Percentiles rank a stretch among this genome's conserved stretches.
These are phyloP conservation scores for Garra rufa DNA, from an alignment of 2,113 vertebrate species.

Conservation along the genomic window DNA sequence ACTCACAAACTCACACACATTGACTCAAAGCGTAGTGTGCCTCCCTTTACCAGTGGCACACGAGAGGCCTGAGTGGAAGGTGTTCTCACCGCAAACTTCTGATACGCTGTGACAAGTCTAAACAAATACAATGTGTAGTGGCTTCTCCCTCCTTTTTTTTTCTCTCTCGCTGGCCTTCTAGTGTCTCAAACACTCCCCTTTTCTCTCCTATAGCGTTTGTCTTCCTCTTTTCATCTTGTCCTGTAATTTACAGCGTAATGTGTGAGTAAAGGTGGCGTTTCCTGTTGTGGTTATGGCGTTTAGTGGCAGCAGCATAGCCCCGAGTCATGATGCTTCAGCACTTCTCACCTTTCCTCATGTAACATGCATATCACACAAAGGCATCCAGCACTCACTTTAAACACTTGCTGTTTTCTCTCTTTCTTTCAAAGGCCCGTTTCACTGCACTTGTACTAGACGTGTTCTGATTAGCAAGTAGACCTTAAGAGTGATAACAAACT, in stretches of 20 bases:
- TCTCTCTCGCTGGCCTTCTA: background rate
- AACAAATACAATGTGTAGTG: conserved; percentile 29
- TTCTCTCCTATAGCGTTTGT: background rate
- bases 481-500: conserved; percentile 9
- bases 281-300: background rate
- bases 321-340: conserved; percentile 50
- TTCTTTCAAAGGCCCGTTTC: conserved; percentile 72
- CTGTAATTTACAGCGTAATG: background rate
- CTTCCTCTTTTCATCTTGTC: conserved; percentile 1
- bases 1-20: conserved; percentile 31
- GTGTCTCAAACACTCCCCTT: conserved; percentile 22
- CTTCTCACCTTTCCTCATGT: background rate
- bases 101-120: conserved; percentile 32
- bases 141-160: conserved; percentile 14
- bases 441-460: conserved; percentile 18
- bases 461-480: conserved; percentile 34
- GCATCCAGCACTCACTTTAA: background rate
- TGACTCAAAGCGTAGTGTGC: background rate
- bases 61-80: conserved; percentile 38
- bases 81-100: conserved; percentile 52
- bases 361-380: background rate
- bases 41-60: background rate
- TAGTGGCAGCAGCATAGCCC: background rate
- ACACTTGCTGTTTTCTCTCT: conserved; percentile 38
- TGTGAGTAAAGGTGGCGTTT: background rate